These are phyloP conservation scores for Paracyclopina nana DNA, from an alignment of 1,140 invertebrate genomes.

Conservation along the genomic window DNA sequence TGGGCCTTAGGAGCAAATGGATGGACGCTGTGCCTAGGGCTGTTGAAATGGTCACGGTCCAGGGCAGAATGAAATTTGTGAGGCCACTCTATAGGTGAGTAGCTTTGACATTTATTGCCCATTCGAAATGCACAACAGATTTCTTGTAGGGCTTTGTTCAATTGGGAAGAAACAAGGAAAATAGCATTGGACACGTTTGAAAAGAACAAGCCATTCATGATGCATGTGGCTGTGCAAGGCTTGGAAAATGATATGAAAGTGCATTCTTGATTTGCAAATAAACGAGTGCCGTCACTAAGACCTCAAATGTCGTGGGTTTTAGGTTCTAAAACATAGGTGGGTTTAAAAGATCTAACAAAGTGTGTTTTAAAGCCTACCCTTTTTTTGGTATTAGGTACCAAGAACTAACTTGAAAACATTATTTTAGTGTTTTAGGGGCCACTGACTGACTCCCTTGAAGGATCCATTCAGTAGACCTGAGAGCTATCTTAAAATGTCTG, in stretches of 20 bases:
- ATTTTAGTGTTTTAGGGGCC: too few species aligned
- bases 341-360: too few species aligned
- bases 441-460: too few species aligned
- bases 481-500: too few species aligned
- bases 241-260: slow-evolving; percentile 55
- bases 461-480: too few species aligned
- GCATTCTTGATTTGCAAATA: slow-evolving; percentile 16
- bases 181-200: slow-evolving; percentile 49
- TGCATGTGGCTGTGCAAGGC: slow-evolving; percentile 49
- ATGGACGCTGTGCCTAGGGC: slow-evolving; percentile 38
- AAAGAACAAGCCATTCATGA: slow-evolving; percentile 49
- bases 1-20: slow-evolving; percentile 51
- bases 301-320: too few species aligned
- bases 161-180: slow-evolving; percentile 46
- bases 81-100: slow-evolving; percentile 50
- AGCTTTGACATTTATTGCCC: background rate
- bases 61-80: slow-evolving; percentile 78
- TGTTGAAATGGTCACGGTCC: slow-evolving; percentile 52
- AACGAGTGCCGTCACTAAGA: too few species aligned
- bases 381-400: too few species aligned
- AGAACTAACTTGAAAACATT: too few species aligned
- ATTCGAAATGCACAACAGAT: background rate
- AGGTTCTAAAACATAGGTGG: too few species aligned
- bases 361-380: too few species aligned
- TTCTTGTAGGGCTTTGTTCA: slow-evolving; percentile 47